A percentile compares a stretch with the other conserved stretches of the same genome.
Evolutionary conservation across 2,888 invertebrate species (phyloP).

Genomic region (Homarus gammarus): DNA sequence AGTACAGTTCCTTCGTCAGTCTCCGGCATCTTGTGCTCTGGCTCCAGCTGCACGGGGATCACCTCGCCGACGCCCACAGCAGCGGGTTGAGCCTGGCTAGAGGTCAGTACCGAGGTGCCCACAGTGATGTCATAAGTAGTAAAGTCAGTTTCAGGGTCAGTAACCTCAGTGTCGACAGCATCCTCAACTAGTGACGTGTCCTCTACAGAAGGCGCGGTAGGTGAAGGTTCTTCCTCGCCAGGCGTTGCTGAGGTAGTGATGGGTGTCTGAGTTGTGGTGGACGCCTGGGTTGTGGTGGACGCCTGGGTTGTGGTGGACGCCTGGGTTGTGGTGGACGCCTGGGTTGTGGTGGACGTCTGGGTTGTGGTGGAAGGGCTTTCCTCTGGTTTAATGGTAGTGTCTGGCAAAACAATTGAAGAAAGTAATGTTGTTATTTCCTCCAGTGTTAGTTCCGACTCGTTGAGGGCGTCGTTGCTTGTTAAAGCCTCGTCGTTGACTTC

Average conservation of each 20-base stretch:
- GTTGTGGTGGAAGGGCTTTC: neutral
- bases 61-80: conserved; percentile 72
- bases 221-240: conserved; percentile 15
- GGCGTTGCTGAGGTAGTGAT: neutral
- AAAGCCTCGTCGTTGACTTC: neutral
- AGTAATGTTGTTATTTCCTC: conserved; percentile 45
- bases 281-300: conserved; percentile 2
- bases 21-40: conserved; percentile 37
- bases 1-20: neutral
- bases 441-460: conserved; percentile 13
- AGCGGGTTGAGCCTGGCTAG: neutral
- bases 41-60: conserved; percentile 64
- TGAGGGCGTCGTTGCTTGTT: neutral
- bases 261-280: neutral
- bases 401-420: conserved; percentile 5
- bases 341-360: neutral
- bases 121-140: conserved; percentile 58
- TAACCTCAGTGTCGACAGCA: conserved; percentile 27
- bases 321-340: neutral
- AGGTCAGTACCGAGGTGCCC: conserved; percentile 43
- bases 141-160: conserved; percentile 14
- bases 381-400: conserved; percentile 47
- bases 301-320: conserved; percentile 1
- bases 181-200: conserved; percentile 12
- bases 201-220: neutral